These are phyloP conservation scores for Lysiphlebus fabarum DNA, from an alignment of 1,140 invertebrate species.

Conservation along the genomic window DNA sequence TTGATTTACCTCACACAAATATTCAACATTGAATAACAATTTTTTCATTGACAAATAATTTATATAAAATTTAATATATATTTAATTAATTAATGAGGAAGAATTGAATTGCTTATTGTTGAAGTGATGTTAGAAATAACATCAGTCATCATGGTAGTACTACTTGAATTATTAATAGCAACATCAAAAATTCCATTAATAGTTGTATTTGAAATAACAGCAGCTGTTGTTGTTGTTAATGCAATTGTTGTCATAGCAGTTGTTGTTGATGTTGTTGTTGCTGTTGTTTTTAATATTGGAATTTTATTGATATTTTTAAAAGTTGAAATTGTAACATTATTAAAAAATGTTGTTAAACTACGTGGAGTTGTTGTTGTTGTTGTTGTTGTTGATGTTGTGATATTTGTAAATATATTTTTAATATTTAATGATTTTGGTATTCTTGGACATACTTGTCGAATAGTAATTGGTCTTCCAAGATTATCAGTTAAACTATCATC, in stretches of 20 bases:
- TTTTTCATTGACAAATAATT: not conserved
- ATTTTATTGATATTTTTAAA: constrained; percentile 34
- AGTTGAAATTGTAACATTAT: constrained; percentile 31
- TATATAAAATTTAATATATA: not conserved
- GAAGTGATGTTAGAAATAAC: constrained; percentile 40
- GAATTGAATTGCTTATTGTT: constrained; percentile 38
- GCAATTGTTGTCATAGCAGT: constrained; percentile 28
- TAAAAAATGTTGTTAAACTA: constrained; percentile 11
- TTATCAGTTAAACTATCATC: constrained; percentile 56
- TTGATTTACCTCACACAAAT: not conserved
- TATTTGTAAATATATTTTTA: too few species aligned
- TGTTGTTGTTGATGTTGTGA: constrained; percentile 6
- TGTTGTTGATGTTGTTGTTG: constrained; percentile 27
- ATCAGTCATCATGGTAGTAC: constrained; percentile 39
- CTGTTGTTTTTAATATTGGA: constrained; percentile 35
- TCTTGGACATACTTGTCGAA: constrained; percentile 39
- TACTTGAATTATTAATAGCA: constrained; percentile 29
- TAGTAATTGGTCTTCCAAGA: constrained; percentile 60
- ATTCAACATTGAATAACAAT: too few species aligned
- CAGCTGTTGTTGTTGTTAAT: constrained; percentile 26
- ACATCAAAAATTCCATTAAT: constrained; percentile 2
- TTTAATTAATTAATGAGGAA: constrained; percentile 36
- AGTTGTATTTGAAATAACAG: constrained; percentile 34
- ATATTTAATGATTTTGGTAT: constrained; percentile 11
- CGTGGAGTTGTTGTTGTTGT: constrained; percentile 26